phyloP scores from a whole-genome alignment of 2,113 vertebrate genomes.

The Tympanuchus pallidicinctus region DNA sequence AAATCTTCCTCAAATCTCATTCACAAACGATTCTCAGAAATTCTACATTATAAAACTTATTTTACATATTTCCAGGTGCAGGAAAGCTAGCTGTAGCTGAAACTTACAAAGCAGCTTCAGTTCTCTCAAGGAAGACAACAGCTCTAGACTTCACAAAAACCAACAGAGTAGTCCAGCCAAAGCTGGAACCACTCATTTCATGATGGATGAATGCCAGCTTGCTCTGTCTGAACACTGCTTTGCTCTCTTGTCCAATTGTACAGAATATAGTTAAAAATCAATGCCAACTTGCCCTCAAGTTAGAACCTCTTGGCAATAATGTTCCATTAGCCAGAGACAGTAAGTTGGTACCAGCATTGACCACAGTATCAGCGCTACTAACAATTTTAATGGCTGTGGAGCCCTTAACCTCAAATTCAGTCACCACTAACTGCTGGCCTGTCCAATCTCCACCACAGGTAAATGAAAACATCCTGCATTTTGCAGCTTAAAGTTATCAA shows the following conservation, averaged over 20 bases:
- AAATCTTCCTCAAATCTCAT: neutral
- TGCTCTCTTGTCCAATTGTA: neutral
- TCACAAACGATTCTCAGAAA: neutral
- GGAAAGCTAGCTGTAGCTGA: neutral
- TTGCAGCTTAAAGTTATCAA: neutral
- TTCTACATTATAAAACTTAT: neutral
- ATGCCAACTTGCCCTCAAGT: neutral
- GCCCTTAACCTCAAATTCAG: neutral
- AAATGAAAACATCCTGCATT: neutral
- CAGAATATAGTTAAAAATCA: neutral
- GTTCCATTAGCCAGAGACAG: neutral
- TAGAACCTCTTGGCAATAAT: neutral
- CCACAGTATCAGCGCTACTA: neutral
- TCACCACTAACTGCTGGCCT: neutral
- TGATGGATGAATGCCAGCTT: neutral
- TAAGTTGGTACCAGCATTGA: neutral
- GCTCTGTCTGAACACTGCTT: neutral
- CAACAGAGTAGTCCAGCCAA: neutral
- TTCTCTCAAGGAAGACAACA: neutral
- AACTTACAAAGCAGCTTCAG: neutral
- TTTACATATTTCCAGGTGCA: neutral
- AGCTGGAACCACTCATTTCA: neutral
- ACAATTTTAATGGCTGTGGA: neutral
- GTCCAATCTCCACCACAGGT: neutral
- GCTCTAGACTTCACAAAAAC: neutral